Evolutionary conservation across 1,140 invertebrate species (phyloP).

Genomic region (Galleria mellonella): DNA sequence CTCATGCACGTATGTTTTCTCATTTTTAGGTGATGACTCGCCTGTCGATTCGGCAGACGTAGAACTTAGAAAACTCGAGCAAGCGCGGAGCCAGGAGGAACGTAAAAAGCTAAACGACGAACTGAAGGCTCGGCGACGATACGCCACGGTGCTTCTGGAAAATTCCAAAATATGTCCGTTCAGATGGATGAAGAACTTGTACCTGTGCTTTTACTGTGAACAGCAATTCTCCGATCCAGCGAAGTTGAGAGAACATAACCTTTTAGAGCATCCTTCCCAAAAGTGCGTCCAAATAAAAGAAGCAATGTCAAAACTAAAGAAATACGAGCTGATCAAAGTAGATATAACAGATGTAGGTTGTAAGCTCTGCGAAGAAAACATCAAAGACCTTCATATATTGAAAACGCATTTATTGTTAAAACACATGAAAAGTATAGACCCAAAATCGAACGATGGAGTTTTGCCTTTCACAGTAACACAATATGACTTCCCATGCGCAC

Average conservation of each 20-base stretch:
- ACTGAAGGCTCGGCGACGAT: slow-evolving; percentile 34
- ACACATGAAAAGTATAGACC: slow-evolving; percentile 41
- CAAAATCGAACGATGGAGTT: slow-evolving; percentile 36
- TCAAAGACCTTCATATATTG: slow-evolving; percentile 24
- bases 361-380: slow-evolving; percentile 35
- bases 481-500: slow-evolving; percentile 42
- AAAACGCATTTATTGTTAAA: slow-evolving; percentile 36
- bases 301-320: slow-evolving; percentile 41
- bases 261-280: slow-evolving; percentile 23
- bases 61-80: neutral
- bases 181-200: slow-evolving; percentile 58
- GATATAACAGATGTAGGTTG: slow-evolving; percentile 49
- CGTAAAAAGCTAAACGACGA: slow-evolving; percentile 26
- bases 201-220: slow-evolving; percentile 55
- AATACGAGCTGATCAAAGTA: slow-evolving; percentile 53
- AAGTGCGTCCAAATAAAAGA: slow-evolving; percentile 25
- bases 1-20: slow-evolving; percentile 41
- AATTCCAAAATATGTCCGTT: slow-evolving; percentile 52
- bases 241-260: slow-evolving; percentile 38
- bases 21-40: slow-evolving; percentile 52
- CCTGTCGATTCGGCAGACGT: neutral
- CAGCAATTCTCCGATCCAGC: slow-evolving; percentile 39
- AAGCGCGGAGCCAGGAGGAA: slow-evolving; percentile 14
- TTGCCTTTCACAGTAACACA: slow-evolving; percentile 50
- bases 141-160: slow-evolving; percentile 42